Evolutionary conservation across 2,797 vertebrate genomes (phyloP), one percentile per base, ranked within the genome.

Genomic region (Orestias chungarensis): DNA sequence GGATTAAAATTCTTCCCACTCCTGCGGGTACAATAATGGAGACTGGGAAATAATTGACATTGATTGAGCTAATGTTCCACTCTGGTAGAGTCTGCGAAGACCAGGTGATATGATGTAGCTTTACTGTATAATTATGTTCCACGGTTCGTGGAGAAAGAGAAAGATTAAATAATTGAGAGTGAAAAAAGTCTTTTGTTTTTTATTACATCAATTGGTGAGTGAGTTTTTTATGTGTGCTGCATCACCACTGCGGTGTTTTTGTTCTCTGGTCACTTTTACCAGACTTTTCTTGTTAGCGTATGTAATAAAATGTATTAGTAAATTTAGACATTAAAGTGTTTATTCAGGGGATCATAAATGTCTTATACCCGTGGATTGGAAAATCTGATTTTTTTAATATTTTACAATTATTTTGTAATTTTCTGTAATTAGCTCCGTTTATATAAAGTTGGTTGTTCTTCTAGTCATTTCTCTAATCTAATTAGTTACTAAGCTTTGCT

Each of bases 61-160:
- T 93, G 93, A 93, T 93, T 93, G 92, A 93, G 90, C 87, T 91
- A 91, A 93, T 92, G 91, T 92, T 93, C 90, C 85, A 80, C 86
- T 85, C 88, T 71, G 68, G 66, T 33, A 46, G 86, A 89, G 86
- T 81, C 87, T 84, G 81, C 27, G 49, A 90, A 79, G 74, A 80
- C 70, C 87, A 88, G 91, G 88, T 91, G 86, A 88, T 89, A 87
- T 91, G 86, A 88, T 89, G 85, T 86, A 76, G 79, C 80, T 80
- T 84, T 78, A 67, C 52, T 20, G 42, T 81, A 82, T 91, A 91
- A 93, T 92, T 90, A 91, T 91, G 84, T 87, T 90, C 78, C 68
- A 61, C 65, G 80, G 80, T 82, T 75, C 43, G 42, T 64, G 50
- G 64, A 83, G 84, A 80, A 73, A 52, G 83, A 86, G 73, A 82